phyloP scores from a whole-genome alignment of 2,797 vertebrate species.

The Apodemus agrarius region DNA sequence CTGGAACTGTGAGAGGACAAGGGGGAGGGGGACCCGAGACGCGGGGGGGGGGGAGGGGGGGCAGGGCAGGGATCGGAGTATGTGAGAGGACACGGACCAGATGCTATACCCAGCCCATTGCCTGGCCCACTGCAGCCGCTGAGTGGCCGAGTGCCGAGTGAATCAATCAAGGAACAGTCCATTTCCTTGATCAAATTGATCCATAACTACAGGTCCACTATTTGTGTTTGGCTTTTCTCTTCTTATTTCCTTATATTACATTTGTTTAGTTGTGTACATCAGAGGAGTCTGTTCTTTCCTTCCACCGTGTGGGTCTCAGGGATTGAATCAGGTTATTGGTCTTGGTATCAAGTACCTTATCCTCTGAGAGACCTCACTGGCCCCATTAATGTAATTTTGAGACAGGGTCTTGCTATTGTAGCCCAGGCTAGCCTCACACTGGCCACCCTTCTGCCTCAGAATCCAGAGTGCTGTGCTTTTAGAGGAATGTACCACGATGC shows the following conservation, averaged over 20 bases:
- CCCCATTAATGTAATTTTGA: not conserved
- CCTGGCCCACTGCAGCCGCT: not conserved
- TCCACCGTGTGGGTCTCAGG: not conserved
- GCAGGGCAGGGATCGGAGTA: too few relatives aligned
- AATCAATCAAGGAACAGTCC: not conserved
- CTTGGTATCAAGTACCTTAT: not conserved
- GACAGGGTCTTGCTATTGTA: not conserved
- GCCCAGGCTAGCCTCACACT: not conserved
- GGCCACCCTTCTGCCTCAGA: not conserved
- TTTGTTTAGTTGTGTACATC: not conserved
- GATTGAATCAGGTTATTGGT: not conserved
- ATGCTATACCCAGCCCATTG: accelerated
- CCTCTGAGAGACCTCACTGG: not conserved
- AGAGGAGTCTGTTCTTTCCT: not conserved
- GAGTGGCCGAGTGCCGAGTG: not conserved
- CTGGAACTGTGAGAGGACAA: not conserved
- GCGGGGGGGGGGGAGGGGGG: too few relatives aligned
- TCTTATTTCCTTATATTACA: not conserved
- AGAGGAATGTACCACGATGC: not conserved
- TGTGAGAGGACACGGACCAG: not conserved
- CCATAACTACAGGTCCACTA: not conserved
- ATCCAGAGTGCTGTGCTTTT: not conserved
- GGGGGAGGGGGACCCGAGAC: not conserved
- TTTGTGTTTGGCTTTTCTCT: not conserved
- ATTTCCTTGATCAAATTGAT: not conserved